Conservation (phyloP, 2,888 invertebrate species). For the Orthosia gothica region DNA sequence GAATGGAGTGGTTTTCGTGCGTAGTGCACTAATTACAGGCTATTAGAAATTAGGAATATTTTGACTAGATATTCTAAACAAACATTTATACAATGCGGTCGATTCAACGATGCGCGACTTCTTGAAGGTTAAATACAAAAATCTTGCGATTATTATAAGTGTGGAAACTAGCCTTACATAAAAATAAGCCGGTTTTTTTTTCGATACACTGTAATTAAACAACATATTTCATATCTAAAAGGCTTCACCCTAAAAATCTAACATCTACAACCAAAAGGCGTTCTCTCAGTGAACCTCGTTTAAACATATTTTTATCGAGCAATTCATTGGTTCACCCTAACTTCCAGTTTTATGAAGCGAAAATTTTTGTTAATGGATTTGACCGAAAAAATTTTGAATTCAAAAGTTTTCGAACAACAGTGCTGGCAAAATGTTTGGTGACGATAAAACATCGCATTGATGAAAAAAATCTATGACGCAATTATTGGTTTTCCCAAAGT, state of each 20-base stretch:
- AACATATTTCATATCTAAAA: background rate
- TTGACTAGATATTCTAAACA: too few species aligned
- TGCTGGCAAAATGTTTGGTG: conserved; percentile 19
- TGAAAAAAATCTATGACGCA: conserved; percentile 12
- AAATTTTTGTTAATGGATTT: conserved; percentile 26
- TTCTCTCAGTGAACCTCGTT: conserved; percentile 18
- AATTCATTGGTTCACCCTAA: conserved; percentile 30
- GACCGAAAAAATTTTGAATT: too few species aligned
- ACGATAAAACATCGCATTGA: conserved; percentile 33
- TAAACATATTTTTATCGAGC: conserved; percentile 32
- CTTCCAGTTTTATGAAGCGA: conserved; percentile 21
- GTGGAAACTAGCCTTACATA: too few species aligned
- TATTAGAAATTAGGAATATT: too few species aligned
- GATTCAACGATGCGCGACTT: too few species aligned
- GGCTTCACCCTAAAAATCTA: background rate
- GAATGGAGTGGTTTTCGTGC: too few species aligned
- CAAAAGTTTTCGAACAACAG: background rate
- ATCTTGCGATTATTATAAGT: too few species aligned
- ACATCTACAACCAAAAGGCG: conserved; percentile 4
- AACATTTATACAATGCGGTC: too few species aligned
- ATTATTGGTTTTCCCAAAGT: conserved; percentile 10
- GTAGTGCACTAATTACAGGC: too few species aligned
- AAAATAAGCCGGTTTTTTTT: too few species aligned
- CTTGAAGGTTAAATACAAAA: too few species aligned
- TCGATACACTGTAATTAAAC: background rate